phyloP scores from a whole-genome alignment of 2,888 invertebrate species.

The Spilarctia lutea region DNA sequence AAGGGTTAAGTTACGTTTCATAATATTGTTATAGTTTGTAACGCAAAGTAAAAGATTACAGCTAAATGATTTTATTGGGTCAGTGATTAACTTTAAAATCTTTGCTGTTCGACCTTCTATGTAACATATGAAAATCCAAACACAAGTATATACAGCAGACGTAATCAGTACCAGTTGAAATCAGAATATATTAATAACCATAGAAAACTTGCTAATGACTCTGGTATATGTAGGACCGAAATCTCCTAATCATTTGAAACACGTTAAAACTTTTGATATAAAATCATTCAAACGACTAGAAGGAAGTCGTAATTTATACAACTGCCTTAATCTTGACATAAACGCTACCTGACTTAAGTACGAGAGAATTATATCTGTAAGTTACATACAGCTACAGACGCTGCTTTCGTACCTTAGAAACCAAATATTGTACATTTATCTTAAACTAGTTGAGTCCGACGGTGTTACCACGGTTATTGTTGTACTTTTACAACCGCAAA shows the following conservation, averaged over 20 bases:
- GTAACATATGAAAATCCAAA: no score
- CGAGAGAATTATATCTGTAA: conserved; percentile 8
- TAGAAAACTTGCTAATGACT: background rate
- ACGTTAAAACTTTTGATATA: conserved; percentile 24
- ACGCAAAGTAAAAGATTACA: background rate
- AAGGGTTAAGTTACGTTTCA: conserved; percentile 1
- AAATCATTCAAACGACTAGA: conserved; percentile 23
- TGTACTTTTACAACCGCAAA: no score
- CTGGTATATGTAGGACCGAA: background rate
- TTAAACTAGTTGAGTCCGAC: no score
- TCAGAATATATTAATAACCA: background rate
- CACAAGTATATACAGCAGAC: background rate
- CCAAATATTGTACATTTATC: background rate
- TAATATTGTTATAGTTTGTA: background rate
- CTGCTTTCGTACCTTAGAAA: background rate
- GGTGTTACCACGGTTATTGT: no score
- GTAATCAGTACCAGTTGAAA: background rate
- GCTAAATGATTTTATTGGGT: background rate
- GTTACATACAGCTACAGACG: background rate
- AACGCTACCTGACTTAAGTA: conserved; percentile 23
- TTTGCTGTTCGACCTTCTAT: no score
- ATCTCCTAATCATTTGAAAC: conserved; percentile 13
- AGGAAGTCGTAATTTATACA: conserved; percentile 23
- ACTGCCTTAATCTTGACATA: conserved; percentile 26
- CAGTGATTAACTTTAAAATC: background rate